These are phyloP conservation scores for Thunnus maccoyii DNA, from an alignment of 2,113 vertebrate genomes.

Conservation along the genomic window DNA sequence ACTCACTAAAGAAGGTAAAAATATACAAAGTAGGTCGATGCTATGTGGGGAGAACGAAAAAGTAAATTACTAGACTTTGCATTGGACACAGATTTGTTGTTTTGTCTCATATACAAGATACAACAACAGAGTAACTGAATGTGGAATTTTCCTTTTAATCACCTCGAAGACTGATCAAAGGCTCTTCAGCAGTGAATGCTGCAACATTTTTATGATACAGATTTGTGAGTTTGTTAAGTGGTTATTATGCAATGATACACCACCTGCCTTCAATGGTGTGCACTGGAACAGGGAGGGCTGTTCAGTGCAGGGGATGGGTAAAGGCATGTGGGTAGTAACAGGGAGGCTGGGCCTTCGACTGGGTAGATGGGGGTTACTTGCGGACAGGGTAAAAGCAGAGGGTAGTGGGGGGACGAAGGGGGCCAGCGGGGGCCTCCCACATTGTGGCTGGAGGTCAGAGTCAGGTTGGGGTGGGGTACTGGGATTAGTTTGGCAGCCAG, in stretches of 20 bases:
- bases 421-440: slow-evolving; percentile 25
- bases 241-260: background rate
- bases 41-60: too few species aligned
- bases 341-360: slow-evolving; percentile 20
- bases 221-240: slow-evolving; percentile 9
- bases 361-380: slow-evolving; percentile 25
- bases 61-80: too few species aligned
- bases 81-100: too few species aligned
- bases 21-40: too few species aligned
- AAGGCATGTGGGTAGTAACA: slow-evolving; percentile 13
- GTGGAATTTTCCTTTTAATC: background rate
- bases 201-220: slow-evolving; percentile 25
- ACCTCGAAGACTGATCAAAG: accelerated
- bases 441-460: slow-evolving; percentile 31
- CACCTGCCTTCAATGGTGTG: slow-evolving; percentile 72
- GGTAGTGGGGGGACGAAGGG: slow-evolving; percentile 10
- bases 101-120: too few species aligned
- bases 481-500: slow-evolving; percentile 58
- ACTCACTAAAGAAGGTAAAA: too few species aligned
- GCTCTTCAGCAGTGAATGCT: background rate
- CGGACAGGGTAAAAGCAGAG: slow-evolving; percentile 27
- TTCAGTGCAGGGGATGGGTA: slow-evolving; percentile 30
- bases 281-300: slow-evolving; percentile 14
- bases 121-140: background rate
- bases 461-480: slow-evolving; percentile 17